Evolutionary conservation across 1,140 invertebrate genomes (phyloP), one percentile per base, ranked within the genome.

Genomic region (Eciton burchellii): DNA sequence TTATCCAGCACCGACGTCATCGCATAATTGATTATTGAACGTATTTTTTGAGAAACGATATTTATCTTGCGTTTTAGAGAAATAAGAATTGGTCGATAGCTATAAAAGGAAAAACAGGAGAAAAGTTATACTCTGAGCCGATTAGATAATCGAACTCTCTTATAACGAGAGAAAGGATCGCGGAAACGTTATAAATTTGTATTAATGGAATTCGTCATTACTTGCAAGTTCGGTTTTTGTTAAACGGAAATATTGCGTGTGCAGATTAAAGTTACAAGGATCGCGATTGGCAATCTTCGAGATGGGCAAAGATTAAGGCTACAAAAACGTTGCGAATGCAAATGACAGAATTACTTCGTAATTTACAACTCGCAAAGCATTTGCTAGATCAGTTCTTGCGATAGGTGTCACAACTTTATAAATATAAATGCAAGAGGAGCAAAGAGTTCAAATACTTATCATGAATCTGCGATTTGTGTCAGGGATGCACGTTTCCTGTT

Each of bases 91-190:
- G 54, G 21, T 19, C 12, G 12, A 41, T 68, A 19, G 43, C 24
- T 65, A 26, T 29, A 19, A 45, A 8, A 54, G 3, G 14, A 71
- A 47, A 76, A 54, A 59, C 9, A 14, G 47, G 47, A 47, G 19
- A 71, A 74, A 79, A 81, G 74, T 41, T 41, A 24, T n/a, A 62
- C 6, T 11, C 65, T 45, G 71, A 66, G 19, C n/a, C 6, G 8
- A 21, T 86, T 86, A 81, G 81, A 71, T 86, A 86, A 86, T 41
- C 74, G 14, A 35, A 68, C 47, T 47, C 21, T 73, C 54, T 16
- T 12, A 19, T 43, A 29, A 16, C 6, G 6, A 45, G 84, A 81
- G 73, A 86, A 86, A 87, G 74, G 81, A 74, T 70, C n/a, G 70
- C 73, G 70, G 74, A 84, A 86, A n/a, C 8, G 9, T 8, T 12